Evolutionary conservation across 1,140 invertebrate genomes (phyloP).

Genomic region (Agraylea sexmaculata): DNA sequence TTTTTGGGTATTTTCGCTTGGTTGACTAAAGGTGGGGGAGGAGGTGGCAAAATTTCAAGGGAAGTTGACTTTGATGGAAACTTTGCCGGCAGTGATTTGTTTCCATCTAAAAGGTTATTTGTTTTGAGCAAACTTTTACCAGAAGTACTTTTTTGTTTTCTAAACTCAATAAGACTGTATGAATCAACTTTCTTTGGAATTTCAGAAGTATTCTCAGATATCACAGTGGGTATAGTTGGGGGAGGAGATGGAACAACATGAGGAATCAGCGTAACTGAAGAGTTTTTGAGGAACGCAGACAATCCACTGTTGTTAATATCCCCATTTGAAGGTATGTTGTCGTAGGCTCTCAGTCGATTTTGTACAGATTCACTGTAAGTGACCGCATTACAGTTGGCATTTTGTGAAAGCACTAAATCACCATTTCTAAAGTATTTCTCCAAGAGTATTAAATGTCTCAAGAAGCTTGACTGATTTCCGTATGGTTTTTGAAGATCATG

Average conservation of each 20-base stretch:
- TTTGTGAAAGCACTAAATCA: conserved; percentile 57
- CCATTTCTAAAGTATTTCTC: conserved; percentile 72
- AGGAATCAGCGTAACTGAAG: conserved; percentile 8
- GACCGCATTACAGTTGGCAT: conserved; percentile 57
- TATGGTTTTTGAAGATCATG: conserved; percentile 70
- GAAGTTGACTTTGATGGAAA: conserved; percentile 21
- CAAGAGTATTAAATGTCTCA: conserved; percentile 64
- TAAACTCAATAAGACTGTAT: conserved; percentile 31
- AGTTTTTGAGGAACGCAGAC: conserved; percentile 6
- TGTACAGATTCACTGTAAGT: conserved; percentile 70
- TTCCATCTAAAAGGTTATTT: conserved; percentile 24
- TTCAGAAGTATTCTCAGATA: conserved; percentile 26
- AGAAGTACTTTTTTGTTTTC: conserved; percentile 29
- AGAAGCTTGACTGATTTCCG: conserved; percentile 71
- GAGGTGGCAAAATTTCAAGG: conserved; percentile 20
- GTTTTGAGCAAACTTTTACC: conserved; percentile 36
- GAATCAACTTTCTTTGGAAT: conserved; percentile 15
- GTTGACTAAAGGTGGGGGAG: conserved; percentile 14
- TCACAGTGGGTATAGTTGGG: conserved; percentile 8
- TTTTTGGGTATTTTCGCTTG: conserved; percentile 24
- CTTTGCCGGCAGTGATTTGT: conserved; percentile 8
- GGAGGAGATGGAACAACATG: conserved; percentile 10
- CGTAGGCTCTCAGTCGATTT: conserved; percentile 62
- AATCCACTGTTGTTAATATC: conserved; percentile 22
- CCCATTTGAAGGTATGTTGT: conserved; percentile 39